Evolutionary conservation across 37 sponge, comb jelly and placozoan species (phyloP), one percentile per base, ranked within the genome.

Genomic region (Cladorhizidae sp.): DNA sequence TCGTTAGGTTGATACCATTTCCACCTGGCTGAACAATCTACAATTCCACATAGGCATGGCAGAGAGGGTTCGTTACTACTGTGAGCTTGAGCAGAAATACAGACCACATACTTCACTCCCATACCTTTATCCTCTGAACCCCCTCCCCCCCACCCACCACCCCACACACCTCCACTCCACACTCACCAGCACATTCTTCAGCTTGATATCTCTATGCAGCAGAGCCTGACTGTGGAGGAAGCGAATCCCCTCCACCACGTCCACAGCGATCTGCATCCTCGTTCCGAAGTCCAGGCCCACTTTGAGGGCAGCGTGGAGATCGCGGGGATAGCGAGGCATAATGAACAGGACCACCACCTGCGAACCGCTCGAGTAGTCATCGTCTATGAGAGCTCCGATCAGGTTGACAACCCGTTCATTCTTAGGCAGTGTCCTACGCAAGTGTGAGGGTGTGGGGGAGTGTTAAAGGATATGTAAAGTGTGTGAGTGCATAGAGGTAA

Each of bases 101-200:
- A n/a, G n/a, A n/a, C n/a, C n/a, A n/a, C n/a, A n/a, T n/a, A n/a
- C n/a, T n/a, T n/a, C n/a, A n/a, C n/a, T n/a, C n/a, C n/a, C n/a
- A n/a, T n/a, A n/a, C n/a, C n/a, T n/a, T n/a, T n/a, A n/a, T n/a
- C n/a, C n/a, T n/a, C n/a, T n/a, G n/a, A n/a, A 45, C 49, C 5
- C 49, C 9, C 49, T 12, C 49, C 9, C 49, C 49, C 9, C 9
- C 49, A 45, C 9, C 49, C 49, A 45, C 49, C 49, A 45, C 5
- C 49, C 5, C 49, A 45, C 49, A 45, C 49, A 45, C 49, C 9
- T 9, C 5, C 49, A 12, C 49, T 12, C 49, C 49, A 45, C 29
- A 81, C 90, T 86, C 43, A 98, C 96, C 90, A 98, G 80, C 7
- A 98, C 96, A 67, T 98, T 98, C 89, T 98, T 95, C 40, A 98